Evolutionary conservation across 2,797 vertebrate species (phyloP).

Genomic region (Rhinella marina): DNA sequence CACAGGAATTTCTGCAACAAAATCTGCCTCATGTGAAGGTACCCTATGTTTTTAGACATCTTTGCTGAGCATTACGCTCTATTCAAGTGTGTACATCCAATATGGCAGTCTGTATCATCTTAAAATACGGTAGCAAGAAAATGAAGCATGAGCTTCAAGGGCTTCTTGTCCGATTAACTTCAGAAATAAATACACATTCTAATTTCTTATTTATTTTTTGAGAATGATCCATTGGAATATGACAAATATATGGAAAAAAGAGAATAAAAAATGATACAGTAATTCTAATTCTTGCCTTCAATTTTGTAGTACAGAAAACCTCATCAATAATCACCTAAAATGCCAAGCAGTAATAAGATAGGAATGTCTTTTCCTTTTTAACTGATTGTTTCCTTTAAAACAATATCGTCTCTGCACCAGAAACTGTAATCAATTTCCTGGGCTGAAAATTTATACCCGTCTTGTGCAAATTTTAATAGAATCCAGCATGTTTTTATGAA

Average conservation of each 20-base stretch:
- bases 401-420: neutral
- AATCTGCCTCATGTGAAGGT: too few species aligned
- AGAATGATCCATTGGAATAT: neutral
- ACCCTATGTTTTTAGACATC: too few species aligned
- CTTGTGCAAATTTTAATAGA: neutral
- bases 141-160: too few species aligned
- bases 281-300: neutral
- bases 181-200: too few species aligned
- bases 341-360: neutral
- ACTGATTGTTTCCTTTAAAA: slow-evolving; percentile 3
- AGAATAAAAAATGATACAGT: neutral
- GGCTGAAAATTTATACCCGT: neutral
- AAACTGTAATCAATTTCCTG: neutral
- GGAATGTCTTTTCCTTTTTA: slow-evolving; percentile 5
- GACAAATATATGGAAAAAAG: neutral
- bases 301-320: neutral
- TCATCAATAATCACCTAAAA: neutral
- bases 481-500: neutral
- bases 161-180: too few species aligned
- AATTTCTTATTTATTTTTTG: neutral
- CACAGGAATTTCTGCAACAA: too few species aligned
- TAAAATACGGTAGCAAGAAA: too few species aligned
- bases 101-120: too few species aligned
- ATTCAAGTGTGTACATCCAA: too few species aligned
- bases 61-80: too few species aligned